These are phyloP conservation scores for Lochmaea capreae DNA, from an alignment of 2,888 invertebrate genomes.

Conservation along the genomic window DNA sequence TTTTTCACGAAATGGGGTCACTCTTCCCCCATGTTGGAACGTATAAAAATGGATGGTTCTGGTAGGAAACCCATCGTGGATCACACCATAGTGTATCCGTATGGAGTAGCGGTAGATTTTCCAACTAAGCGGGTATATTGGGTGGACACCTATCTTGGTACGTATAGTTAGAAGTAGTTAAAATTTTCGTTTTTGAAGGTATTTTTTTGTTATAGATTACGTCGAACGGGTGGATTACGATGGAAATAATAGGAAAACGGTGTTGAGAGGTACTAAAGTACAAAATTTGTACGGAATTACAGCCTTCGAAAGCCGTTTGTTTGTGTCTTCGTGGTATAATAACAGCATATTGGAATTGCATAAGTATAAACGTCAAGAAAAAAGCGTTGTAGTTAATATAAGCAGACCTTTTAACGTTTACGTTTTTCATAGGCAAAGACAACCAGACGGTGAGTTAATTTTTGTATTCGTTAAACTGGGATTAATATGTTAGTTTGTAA, in stretches of 20 bases:
- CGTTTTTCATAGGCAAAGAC: slow-evolving; percentile 81
- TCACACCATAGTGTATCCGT: slow-evolving; percentile 81
- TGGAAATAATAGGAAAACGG: slow-evolving; percentile 74
- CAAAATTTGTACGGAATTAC: slow-evolving; percentile 78
- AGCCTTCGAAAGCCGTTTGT: slow-evolving; percentile 80
- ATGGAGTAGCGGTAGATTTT: slow-evolving; percentile 78
- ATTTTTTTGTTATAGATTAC: slow-evolving; percentile 67
- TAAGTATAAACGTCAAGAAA: slow-evolving; percentile 66
- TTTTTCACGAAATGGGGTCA: slow-evolving; percentile 84
- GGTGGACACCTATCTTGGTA: slow-evolving; percentile 79
- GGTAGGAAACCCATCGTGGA: slow-evolving; percentile 72
- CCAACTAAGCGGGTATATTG: slow-evolving; percentile 80
- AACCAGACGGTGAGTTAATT: slow-evolving; percentile 74
- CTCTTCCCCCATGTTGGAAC: slow-evolving; percentile 72
- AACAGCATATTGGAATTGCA: slow-evolving; percentile 73
- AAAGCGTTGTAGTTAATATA: slow-evolving; percentile 65
- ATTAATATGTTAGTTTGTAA: too few relatives aligned
- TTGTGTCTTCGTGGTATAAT: slow-evolving; percentile 78
- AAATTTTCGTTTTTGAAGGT: not conserved
- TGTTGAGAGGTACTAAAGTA: slow-evolving; percentile 69
- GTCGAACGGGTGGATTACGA: slow-evolving; percentile 84
- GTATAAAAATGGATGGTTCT: slow-evolving; percentile 75
- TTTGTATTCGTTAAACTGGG: slow-evolving; percentile 16
- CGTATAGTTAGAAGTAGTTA: not conserved
- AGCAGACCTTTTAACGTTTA: slow-evolving; percentile 75